Conservation (phyloP, 37 sponge, comb jelly and placozoan genomes). For the Eunapius fragilis region DNA sequence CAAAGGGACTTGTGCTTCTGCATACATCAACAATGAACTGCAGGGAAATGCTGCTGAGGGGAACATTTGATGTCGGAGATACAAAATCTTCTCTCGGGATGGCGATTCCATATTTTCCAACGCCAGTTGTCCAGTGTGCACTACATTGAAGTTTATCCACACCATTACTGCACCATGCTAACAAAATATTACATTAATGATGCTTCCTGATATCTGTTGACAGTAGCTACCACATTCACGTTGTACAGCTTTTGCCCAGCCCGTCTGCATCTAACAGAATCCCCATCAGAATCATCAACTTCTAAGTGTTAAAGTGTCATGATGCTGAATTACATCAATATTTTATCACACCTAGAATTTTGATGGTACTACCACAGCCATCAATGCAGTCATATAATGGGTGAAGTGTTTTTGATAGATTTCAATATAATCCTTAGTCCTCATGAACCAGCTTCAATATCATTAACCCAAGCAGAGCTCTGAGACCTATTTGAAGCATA, state of each 20-base stretch:
- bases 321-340: no score
- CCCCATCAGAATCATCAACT: conserved; percentile 50
- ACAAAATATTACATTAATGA: no score
- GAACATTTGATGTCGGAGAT: not conserved
- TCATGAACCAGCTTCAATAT: no score
- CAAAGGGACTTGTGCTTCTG: conserved; percentile 4
- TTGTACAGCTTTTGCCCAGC: conserved; percentile 10
- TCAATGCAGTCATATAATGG: conserved; percentile 41
- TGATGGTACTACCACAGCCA: conserved; percentile 22
- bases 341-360: conserved; percentile 24
- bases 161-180: not conserved
- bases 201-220: conserved; percentile 7
- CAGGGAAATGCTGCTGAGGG: conserved; percentile 51
- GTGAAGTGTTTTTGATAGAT: conserved; percentile 39
- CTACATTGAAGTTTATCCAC: not conserved
- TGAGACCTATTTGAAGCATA: no score
- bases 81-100: conserved; percentile 47
- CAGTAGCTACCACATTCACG: conserved; percentile 55
- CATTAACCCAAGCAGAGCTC: no score
- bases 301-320: no score
- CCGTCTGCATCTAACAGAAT: conserved; percentile 48
- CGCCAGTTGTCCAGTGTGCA: conserved; percentile 25
- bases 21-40: conserved; percentile 48
- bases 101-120: conserved; percentile 46
- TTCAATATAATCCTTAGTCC: no score